Evolutionary conservation across 2,888 invertebrate species (phyloP).

Genomic region (Luffia ferchaultella): DNA sequence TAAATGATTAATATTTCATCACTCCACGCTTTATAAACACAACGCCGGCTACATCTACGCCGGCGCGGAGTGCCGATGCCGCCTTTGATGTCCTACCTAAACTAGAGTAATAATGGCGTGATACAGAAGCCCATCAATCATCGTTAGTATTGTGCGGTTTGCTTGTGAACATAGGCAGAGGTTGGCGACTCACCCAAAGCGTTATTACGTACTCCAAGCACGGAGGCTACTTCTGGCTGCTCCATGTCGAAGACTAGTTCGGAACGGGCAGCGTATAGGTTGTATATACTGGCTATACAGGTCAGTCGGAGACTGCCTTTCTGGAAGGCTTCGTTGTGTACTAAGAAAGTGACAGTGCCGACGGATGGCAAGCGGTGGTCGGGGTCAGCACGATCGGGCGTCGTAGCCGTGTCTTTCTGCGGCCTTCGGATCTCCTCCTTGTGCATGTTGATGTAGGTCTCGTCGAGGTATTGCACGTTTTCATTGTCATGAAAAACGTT

Average conservation of each 20-base stretch:
- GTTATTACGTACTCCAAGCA: constrained; percentile 74
- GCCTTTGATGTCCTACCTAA: not conserved
- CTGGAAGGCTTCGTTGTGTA: constrained; percentile 70
- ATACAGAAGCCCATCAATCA: too few species aligned
- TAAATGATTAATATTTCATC: not conserved
- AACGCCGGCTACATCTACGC: not conserved
- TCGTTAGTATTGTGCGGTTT: too few species aligned
- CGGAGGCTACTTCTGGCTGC: constrained; percentile 77
- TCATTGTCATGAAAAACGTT: constrained; percentile 54
- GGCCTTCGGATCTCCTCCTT: constrained; percentile 55
- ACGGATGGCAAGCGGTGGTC: constrained; percentile 48
- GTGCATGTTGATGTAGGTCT: constrained; percentile 52
- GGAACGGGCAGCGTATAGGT: constrained; percentile 69
- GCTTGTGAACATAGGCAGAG: not conserved
- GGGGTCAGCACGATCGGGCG: constrained; percentile 46
- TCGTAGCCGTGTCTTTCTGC: constrained; percentile 34
- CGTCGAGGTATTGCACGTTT: constrained; percentile 54
- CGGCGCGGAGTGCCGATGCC: not conserved
- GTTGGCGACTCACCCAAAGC: constrained; percentile 47
- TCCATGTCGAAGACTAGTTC: constrained; percentile 76
- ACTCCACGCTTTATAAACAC: not conserved
- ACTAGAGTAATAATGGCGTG: not conserved
- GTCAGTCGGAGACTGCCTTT: constrained; percentile 70
- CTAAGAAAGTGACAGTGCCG: constrained; percentile 67
- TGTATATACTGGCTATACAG: constrained; percentile 74